These are phyloP conservation scores for Heliconius ethilla DNA, from an alignment of 2,888 invertebrate species.

Conservation along the genomic window DNA sequence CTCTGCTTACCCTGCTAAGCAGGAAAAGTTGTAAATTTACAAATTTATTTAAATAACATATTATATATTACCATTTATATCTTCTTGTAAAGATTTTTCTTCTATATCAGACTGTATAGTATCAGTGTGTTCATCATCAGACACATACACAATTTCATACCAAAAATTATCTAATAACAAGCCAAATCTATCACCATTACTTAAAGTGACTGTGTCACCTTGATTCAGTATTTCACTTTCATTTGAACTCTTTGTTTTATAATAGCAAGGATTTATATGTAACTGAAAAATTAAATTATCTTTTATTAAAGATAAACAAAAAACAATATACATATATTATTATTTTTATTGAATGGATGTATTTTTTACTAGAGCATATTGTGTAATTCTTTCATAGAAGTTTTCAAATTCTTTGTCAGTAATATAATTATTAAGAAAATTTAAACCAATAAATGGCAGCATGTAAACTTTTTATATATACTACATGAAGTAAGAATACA, in stretches of 20 bases:
- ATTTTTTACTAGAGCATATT: too few relatives aligned
- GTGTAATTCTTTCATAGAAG: too few relatives aligned
- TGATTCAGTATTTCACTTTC: constrained; percentile 62
- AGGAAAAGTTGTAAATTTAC: neutral
- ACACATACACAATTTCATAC: constrained; percentile 65
- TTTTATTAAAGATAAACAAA: neutral
- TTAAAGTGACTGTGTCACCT: constrained; percentile 58
- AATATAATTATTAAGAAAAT: too few relatives aligned
- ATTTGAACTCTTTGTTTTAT: constrained; percentile 54
- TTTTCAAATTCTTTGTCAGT: too few relatives aligned
- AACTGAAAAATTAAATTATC: constrained; percentile 62
- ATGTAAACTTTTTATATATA: too few relatives aligned
- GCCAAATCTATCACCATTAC: constrained; percentile 78
- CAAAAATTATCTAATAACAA: constrained; percentile 76
- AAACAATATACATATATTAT: neutral
- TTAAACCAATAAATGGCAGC: too few relatives aligned
- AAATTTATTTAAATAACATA: neutral
- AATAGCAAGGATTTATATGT: constrained; percentile 81
- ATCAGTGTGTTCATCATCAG: constrained; percentile 35
- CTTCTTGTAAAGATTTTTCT: constrained; percentile 33
- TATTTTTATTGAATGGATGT: neutral
- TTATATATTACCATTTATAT: constrained; percentile 16
- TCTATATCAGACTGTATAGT: constrained; percentile 35
- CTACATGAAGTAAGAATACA: too few relatives aligned
- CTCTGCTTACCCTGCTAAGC: neutral